Evolutionary conservation across 2,113 vertebrate genomes (phyloP).

Genomic region (Ceratotherium simum): DNA sequence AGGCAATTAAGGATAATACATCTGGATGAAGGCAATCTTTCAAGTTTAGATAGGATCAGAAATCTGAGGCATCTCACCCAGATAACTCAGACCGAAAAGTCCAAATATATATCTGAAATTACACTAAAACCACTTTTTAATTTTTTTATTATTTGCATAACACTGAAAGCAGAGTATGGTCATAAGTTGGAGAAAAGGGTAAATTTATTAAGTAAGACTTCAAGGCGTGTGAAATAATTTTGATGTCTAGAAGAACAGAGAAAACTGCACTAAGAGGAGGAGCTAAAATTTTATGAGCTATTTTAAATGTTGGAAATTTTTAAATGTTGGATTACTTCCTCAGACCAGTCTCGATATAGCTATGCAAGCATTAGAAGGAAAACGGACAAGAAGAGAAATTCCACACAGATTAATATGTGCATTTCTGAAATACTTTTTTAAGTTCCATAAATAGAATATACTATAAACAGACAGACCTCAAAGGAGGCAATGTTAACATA

Average conservation of each 20-base stretch:
- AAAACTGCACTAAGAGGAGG: not conserved
- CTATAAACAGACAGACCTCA: slow-evolving; percentile 58
- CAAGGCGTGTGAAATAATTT: slow-evolving; percentile 13
- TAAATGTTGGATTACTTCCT: not conserved
- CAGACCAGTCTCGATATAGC: not conserved
- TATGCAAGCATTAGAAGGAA: slow-evolving; percentile 9
- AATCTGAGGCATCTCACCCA: not conserved
- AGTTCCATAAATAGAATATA: slow-evolving; percentile 56
- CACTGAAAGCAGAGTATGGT: not conserved
- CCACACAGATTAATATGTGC: slow-evolving; percentile 44
- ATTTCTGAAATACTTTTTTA: slow-evolving; percentile 66
- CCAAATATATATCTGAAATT: slow-evolving; percentile 31
- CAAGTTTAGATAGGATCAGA: not conserved
- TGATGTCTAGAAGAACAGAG: not conserved
- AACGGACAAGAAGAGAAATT: slow-evolving; percentile 53
- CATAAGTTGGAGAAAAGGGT: not conserved
- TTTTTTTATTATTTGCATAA: not conserved
- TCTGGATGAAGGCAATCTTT: not conserved
- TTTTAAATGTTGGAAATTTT: slow-evolving; percentile 1
- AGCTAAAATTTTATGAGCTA: not conserved
- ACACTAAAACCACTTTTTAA: not conserved
- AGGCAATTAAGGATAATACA: not conserved
- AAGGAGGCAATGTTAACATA: slow-evolving; percentile 21
- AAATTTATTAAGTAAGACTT: slow-evolving; percentile 12
- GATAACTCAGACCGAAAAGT: not conserved